Evolutionary conservation across 2,113 vertebrate species (phyloP), one percentile per base, ranked within the genome.

Genomic region (Stomatorhinus ivindoensis): DNA sequence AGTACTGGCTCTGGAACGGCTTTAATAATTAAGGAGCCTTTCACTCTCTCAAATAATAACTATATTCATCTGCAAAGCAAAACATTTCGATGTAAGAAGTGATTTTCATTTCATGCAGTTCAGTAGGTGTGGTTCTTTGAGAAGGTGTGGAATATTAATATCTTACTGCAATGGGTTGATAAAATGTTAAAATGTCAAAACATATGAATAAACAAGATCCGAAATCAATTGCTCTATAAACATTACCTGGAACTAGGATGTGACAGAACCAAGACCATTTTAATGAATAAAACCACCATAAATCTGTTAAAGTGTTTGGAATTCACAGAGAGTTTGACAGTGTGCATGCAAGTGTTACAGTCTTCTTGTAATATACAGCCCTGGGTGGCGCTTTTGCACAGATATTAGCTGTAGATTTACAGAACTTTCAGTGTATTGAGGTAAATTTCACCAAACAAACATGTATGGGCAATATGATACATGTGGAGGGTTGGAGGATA

Each of bases 401-500:
- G 53, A n/a, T 39, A 87, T 87, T 31, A n/a, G 10, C 13, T 50
- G 53, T 73, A 87, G 50, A 87, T 86, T 51, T 89, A 86, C 42
- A 21, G 19, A 21, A 86, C 85, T 11, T 53, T 17, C 39, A 85
- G 35, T n/a, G 83, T 86, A 47, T 87, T 80, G 27, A 58, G 76
- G 85, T 86, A 87, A 80, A 90, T 90, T 61, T 24, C 48, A 47
- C 61, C 69, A 58, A 80, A 48, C 31, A 24, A 73, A 76, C 53
- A 55, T 51, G 44, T 76, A 61, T n/a, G 24, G 89, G 46, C 84
- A 61, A 31, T 85, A 65, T 48, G 58, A 1, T n/a, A 19, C 24
- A 51, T 65, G 82, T n/a, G 27, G 80, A 39, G 6, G 50, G 31
- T 47, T 31, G 11, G 46, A 8, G 13, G 35, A 48, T 92, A 99